Percentiles rank a stretch among this genome's conserved stretches.
Evolutionary conservation across 2,888 invertebrate species (phyloP).

Genomic region (Archips xylosteana): DNA sequence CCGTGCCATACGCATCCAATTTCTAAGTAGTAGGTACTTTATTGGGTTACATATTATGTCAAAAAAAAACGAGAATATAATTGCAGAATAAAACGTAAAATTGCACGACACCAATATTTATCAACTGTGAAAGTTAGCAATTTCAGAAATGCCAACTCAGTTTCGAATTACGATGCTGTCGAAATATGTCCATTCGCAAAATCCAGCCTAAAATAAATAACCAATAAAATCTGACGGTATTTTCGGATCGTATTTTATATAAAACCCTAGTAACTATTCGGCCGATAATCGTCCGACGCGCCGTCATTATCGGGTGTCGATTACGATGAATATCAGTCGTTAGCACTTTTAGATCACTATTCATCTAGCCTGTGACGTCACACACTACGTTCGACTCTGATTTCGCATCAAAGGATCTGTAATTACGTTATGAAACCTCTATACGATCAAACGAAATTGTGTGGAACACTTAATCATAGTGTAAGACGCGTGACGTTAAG

Average conservation of each 20-base stretch:
- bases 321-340: slow-evolving; percentile 56
- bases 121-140: background rate
- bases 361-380: slow-evolving; percentile 42
- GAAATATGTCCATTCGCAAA: background rate
- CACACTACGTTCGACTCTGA: slow-evolving; percentile 25
- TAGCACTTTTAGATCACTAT: slow-evolving; percentile 50
- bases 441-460: slow-evolving; percentile 19
- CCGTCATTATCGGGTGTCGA: slow-evolving; percentile 57
- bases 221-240: background rate
- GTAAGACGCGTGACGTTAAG: background rate
- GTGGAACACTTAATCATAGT: slow-evolving; percentile 33
- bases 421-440: slow-evolving; percentile 37
- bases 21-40: too few relatives aligned
- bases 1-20: too few relatives aligned
- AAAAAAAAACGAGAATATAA: background rate
- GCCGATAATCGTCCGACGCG: slow-evolving; percentile 52
- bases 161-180: background rate
- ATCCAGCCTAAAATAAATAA: slow-evolving; percentile 6
- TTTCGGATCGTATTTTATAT: slow-evolving; percentile 38
- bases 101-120: background rate
- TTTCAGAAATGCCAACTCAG: background rate
- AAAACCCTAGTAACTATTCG: slow-evolving; percentile 28
- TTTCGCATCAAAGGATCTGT: slow-evolving; percentile 39
- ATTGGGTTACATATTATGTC: too few relatives aligned
- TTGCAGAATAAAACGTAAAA: background rate